phyloP scores from a whole-genome alignment of 2,888 invertebrate species.

The Dexiosoma caninum region DNA sequence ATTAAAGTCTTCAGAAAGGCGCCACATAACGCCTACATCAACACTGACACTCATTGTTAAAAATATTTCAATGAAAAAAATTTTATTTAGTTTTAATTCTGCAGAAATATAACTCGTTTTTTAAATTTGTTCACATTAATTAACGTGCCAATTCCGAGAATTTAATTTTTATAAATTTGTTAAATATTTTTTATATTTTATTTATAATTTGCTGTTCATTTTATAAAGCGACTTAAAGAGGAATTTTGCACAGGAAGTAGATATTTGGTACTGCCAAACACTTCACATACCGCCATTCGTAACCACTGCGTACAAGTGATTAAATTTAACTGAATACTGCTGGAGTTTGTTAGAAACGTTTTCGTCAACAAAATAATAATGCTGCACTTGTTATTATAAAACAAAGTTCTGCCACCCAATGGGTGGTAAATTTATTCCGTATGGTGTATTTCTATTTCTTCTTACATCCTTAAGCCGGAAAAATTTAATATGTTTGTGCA shows the following conservation, averaged over 20 bases:
- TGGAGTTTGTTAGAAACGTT: slow-evolving; percentile 7
- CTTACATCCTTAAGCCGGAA: slow-evolving; percentile 19
- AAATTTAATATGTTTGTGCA: slow-evolving; percentile 31
- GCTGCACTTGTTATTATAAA: slow-evolving; percentile 63
- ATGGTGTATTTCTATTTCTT: not conserved
- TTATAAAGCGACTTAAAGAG: not conserved
- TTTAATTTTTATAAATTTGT: slow-evolving; percentile 26
- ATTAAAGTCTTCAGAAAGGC: slow-evolving; percentile 78
- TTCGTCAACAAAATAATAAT: slow-evolving; percentile 49
- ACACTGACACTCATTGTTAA: slow-evolving; percentile 77
- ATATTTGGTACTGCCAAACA: not conserved
- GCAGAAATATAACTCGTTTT: slow-evolving; percentile 23
- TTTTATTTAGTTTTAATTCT: slow-evolving; percentile 12
- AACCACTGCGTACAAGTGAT: slow-evolving; percentile 65
- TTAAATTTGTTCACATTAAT: slow-evolving; percentile 1
- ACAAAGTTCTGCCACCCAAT: slow-evolving; percentile 66
- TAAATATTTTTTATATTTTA: slow-evolving; percentile 17
- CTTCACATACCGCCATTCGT: slow-evolving; percentile 23
- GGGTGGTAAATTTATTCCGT: slow-evolving; percentile 68
- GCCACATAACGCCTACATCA: slow-evolving; percentile 79
- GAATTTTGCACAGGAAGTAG: slow-evolving; percentile 30
- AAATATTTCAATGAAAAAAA: slow-evolving; percentile 24
- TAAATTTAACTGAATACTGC: slow-evolving; percentile 67
- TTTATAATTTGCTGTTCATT: slow-evolving; percentile 24
- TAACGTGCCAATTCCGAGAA: slow-evolving; percentile 25